A percentile compares a stretch with the other conserved stretches of the same genome.
These are phyloP conservation scores for Panthera tigris DNA, from an alignment of 2,113 vertebrate species.

Conservation along the genomic window DNA sequence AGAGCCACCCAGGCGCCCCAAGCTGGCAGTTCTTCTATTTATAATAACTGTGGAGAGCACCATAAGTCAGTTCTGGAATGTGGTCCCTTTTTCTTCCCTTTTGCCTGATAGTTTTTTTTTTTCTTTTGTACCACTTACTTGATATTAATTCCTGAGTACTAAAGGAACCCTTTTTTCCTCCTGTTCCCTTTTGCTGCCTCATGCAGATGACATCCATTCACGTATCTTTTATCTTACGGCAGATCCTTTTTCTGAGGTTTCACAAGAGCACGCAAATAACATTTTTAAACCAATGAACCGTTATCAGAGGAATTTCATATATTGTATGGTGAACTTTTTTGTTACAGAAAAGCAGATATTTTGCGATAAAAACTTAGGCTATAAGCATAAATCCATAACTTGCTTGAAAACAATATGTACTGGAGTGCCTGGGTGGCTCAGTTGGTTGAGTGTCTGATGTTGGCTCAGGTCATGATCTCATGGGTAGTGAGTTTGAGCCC, in stretches of 20 bases:
- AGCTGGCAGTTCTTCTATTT: no score
- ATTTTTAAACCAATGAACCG: neutral
- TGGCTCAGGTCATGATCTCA: no score
- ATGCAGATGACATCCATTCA: neutral
- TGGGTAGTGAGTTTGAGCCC: no score
- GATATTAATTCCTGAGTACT: neutral
- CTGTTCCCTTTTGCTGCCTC: neutral
- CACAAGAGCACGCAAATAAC: neutral
- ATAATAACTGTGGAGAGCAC: neutral
- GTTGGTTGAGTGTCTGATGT: no score
- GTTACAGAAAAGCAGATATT: neutral
- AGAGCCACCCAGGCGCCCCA: no score
- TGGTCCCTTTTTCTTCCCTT: neutral
- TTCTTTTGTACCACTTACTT: neutral
- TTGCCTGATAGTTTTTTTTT: neutral
- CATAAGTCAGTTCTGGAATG: neutral
- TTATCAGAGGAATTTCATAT: neutral
- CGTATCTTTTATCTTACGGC: neutral
- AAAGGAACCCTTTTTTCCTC: neutral
- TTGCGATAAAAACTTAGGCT: neutral
- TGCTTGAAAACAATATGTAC: neutral
- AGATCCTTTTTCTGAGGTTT: neutral
- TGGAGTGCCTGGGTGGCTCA: no score
- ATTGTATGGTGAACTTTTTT: neutral
- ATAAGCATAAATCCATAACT: neutral